Conservation (phyloP, 2,797 vertebrate genomes). For the Chelon auratus region DNA sequence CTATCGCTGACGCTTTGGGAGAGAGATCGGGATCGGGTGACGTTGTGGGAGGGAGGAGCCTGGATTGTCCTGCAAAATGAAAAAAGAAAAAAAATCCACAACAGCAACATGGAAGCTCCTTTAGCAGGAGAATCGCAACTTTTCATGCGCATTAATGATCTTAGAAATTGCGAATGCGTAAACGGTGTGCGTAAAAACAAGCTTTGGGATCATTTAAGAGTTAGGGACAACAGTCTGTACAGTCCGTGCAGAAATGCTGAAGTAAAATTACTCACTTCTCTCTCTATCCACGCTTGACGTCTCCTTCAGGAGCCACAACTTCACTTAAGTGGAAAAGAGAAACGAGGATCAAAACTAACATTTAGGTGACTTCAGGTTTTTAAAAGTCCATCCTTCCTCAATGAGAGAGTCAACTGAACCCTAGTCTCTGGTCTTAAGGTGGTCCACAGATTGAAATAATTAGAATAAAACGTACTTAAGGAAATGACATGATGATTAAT, state of each 20-base stretch:
- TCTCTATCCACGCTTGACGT: neutral
- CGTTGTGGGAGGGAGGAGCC: slow-evolving; percentile 79
- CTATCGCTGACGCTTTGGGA: slow-evolving; percentile 68
- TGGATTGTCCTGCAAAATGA: slow-evolving; percentile 67
- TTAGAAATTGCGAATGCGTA: neutral
- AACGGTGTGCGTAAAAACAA: neutral
- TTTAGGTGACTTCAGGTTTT: neutral
- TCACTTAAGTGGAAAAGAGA: neutral
- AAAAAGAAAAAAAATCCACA: neutral
- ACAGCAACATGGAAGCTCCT: too few relatives aligned
- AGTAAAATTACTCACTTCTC: slow-evolving; percentile 1
- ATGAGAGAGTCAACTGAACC: neutral
- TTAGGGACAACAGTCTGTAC: neutral
- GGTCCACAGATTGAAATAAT: neutral
- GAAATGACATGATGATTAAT: neutral
- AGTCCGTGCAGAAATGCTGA: slow-evolving; percentile 13
- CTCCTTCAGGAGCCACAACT: neutral
- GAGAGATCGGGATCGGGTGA: slow-evolving; percentile 79
- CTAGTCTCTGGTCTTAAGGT: neutral
- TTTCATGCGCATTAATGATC: neutral
- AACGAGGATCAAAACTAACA: neutral
- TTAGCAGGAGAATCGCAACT: slow-evolving; percentile 23
- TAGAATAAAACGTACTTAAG: neutral
- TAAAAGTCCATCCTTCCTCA: neutral
- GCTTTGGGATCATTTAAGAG: neutral